Percentiles rank a stretch among this genome's conserved stretches.
Evolutionary conservation across 37 sponge, comb jelly and placozoan genomes (phyloP).

Genomic region (Aphrocallistes beatrix): DNA sequence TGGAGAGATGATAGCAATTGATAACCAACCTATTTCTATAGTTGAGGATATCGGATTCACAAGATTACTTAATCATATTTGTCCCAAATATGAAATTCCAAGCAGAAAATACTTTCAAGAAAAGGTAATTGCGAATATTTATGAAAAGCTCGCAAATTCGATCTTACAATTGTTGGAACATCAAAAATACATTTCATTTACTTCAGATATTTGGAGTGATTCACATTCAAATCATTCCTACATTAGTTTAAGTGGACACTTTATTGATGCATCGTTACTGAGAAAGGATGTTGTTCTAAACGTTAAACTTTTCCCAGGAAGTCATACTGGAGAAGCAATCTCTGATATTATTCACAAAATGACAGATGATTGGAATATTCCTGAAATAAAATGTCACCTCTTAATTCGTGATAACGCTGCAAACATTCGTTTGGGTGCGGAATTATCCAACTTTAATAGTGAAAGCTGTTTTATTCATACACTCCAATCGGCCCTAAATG

Average conservation of each 20-base stretch:
- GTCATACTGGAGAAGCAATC: conserved; percentile 32
- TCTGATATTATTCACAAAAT: conserved; percentile 8
- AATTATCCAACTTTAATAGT: background rate
- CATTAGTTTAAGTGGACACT: conserved; percentile 30
- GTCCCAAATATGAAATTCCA: conserved; percentile 26
- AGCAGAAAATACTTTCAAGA: conserved; percentile 34
- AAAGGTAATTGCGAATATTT: background rate
- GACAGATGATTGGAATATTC: conserved; percentile 24
- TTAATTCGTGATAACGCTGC: conserved; percentile 28
- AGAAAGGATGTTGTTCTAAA: conserved; percentile 22
- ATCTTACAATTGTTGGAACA: background rate
- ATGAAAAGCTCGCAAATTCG: background rate
- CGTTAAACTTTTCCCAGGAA: conserved; percentile 18
- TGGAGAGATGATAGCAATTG: conserved; percentile 31
- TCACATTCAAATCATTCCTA: conserved; percentile 23
- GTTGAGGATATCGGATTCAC: conserved; percentile 32
- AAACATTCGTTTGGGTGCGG: conserved; percentile 33
- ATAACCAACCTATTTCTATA: conserved; percentile 25
- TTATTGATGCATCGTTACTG: conserved; percentile 23
- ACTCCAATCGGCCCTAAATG: conserved; percentile 31
- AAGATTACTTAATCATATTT: background rate
- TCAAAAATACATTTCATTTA: conserved; percentile 20
- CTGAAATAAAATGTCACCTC: background rate
- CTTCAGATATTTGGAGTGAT: conserved; percentile 28
- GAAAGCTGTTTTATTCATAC: conserved; percentile 37